A percentile compares a stretch with the other conserved stretches of the same genome.
phyloP scores from a whole-genome alignment of 2,888 invertebrate genomes.

The Lasioglossum vierecki region DNA sequence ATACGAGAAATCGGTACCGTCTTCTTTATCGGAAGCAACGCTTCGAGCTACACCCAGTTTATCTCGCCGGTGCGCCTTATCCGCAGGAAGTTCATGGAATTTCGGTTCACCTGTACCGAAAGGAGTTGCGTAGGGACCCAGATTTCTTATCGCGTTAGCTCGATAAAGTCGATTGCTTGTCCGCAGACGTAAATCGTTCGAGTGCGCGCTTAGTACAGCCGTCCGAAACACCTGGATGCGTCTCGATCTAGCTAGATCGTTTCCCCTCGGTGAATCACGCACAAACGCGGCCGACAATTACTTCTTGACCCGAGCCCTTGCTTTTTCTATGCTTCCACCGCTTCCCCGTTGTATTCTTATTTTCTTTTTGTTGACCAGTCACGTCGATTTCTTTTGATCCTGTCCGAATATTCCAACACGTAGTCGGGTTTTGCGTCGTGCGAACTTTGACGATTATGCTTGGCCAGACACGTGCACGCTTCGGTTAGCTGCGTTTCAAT shows the following conservation, averaged over 20 bases:
- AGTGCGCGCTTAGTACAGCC: constrained; percentile 63
- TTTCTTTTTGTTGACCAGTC: constrained; percentile 9
- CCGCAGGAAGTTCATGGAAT: constrained; percentile 35
- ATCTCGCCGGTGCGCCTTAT: constrained; percentile 6
- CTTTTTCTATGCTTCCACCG: background rate
- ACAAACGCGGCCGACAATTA: constrained; percentile 19
- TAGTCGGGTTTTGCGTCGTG: constrained; percentile 46
- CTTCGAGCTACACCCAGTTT: constrained; percentile 1
- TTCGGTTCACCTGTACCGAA: constrained; percentile 61
- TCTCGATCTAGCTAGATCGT: constrained; percentile 52
- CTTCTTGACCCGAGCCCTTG: background rate
- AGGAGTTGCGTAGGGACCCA: constrained; percentile 18
- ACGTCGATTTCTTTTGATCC: constrained; percentile 9
- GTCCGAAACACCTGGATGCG: constrained; percentile 65
- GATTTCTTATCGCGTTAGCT: constrained; percentile 52
- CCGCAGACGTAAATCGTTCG: constrained; percentile 43
- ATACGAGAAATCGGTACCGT: constrained; percentile 3
- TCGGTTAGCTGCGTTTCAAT: constrained; percentile 19
- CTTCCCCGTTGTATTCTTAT: background rate
- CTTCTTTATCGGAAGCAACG: constrained; percentile 15
- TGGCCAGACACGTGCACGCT: constrained; percentile 34
- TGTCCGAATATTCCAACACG: constrained; percentile 38
- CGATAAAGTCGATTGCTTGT: constrained; percentile 48
- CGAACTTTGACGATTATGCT: constrained; percentile 54
- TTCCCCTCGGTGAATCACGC: constrained; percentile 65